Evolutionary conservation across 2,113 vertebrate genomes (phyloP).

Genomic region (Zosterops japonicus): DNA sequence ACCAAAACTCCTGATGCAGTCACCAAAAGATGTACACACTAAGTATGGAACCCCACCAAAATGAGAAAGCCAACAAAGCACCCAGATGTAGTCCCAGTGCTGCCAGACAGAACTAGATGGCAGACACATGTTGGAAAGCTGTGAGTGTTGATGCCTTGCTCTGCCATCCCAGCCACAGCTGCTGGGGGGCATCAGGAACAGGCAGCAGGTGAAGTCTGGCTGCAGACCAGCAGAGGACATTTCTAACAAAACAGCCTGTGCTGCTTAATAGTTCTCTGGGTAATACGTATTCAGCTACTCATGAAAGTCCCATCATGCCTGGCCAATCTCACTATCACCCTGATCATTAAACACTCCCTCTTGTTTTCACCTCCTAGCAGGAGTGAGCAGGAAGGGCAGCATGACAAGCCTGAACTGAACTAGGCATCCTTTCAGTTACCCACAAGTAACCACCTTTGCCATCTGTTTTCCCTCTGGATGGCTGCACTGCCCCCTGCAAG

Average conservation of each 20-base stretch:
- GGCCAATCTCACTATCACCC: not conserved
- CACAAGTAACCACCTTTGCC: not conserved
- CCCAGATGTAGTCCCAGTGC: rapidly evolving
- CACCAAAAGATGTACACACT: rapidly evolving
- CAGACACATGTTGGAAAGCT: rapidly evolving
- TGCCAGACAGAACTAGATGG: rapidly evolving
- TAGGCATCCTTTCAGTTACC: not conserved
- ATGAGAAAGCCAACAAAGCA: not conserved
- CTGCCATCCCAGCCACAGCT: not conserved
- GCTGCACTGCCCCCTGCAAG: not conserved
- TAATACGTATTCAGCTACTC: not conserved
- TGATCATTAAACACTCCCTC: not conserved
- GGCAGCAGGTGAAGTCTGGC: not conserved
- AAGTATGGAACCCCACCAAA: not conserved
- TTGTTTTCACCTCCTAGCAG: not conserved
- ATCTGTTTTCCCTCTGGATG: not conserved
- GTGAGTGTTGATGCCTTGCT: not conserved
- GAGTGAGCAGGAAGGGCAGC: not conserved
- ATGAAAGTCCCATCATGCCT: not conserved
- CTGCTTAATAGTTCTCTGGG: not conserved
- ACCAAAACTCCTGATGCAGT: not conserved
- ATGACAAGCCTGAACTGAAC: not conserved
- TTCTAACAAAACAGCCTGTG: not conserved
- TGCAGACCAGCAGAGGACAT: not conserved
- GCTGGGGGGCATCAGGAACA: not conserved